Evolutionary conservation across 92 coral and sea anemone species (phyloP).

Genomic region (Actinernus sp.): DNA sequence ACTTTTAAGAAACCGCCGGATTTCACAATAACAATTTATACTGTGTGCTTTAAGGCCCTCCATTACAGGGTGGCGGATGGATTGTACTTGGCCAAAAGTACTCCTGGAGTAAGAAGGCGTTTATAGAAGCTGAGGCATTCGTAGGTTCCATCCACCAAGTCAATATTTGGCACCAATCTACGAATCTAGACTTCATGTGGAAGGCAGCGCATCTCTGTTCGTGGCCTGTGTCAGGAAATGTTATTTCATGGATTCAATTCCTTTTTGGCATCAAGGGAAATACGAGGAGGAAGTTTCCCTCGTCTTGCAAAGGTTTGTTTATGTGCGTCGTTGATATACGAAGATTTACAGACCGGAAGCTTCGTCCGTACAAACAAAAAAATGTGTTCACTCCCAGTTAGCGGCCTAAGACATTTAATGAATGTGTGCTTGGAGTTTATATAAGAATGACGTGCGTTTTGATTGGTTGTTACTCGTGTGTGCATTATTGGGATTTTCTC

Average conservation of each 20-base stretch:
- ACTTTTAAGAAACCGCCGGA: too few species aligned
- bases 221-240: slow-evolving; percentile 64
- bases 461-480: too few species aligned
- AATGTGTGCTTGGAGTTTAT: too few species aligned
- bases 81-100: slow-evolving; percentile 51
- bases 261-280: slow-evolving; percentile 50
- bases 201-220: slow-evolving; percentile 64
- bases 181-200: slow-evolving; percentile 56
- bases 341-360: too few species aligned
- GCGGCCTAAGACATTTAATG: too few species aligned
- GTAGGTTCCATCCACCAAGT: slow-evolving; percentile 58
- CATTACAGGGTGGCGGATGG: slow-evolving; percentile 53
- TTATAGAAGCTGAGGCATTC: slow-evolving; percentile 21
- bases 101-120: background rate
- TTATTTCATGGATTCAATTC: slow-evolving; percentile 56
- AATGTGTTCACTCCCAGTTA: too few species aligned
- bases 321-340: too few species aligned
- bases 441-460: too few species aligned
- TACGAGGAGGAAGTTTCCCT: slow-evolving; percentile 38
- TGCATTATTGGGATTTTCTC: too few species aligned
- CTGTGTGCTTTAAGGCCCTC: slow-evolving; percentile 5
- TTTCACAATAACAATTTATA: too few species aligned
- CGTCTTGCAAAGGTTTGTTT: slow-evolving; percentile 70
- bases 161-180: slow-evolving; percentile 54
- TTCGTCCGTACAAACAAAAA: too few species aligned